Evolutionary conservation across 2,888 invertebrate genomes (phyloP).

Genomic region (Petrolisthes cinctipes): DNA sequence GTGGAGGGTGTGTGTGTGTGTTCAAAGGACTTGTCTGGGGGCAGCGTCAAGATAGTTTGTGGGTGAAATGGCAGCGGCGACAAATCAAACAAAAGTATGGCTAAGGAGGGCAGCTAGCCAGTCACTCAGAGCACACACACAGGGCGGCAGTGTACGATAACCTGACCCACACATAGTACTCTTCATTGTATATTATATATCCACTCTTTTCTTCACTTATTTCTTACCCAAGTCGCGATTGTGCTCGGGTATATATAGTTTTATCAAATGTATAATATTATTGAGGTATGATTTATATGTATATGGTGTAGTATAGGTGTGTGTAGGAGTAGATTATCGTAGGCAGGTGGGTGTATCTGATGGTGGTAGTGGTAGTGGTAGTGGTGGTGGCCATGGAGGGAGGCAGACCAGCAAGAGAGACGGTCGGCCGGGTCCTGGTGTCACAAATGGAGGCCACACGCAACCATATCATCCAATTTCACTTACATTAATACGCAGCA

Average conservation of each 20-base stretch:
- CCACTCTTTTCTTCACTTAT: too few relatives aligned
- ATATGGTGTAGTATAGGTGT: slow-evolving; percentile 1
- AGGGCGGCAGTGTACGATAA: slow-evolving; percentile 57
- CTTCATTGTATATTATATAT: slow-evolving; percentile 8
- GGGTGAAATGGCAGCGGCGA: slow-evolving; percentile 54
- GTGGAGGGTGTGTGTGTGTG: slow-evolving; percentile 10
- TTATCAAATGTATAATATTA: not conserved
- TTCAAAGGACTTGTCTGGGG: slow-evolving; percentile 8
- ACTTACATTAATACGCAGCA: not conserved
- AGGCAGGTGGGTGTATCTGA: slow-evolving; percentile 47
- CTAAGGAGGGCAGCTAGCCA: slow-evolving; percentile 61
- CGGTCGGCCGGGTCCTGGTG: slow-evolving; percentile 60
- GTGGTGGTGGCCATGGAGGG: slow-evolving; percentile 44
- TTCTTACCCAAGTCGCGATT: too few relatives aligned
- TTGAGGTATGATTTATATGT: not conserved
- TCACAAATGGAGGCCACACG: slow-evolving; percentile 42
- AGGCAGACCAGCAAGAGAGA: slow-evolving; percentile 48
- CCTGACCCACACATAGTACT: slow-evolving; percentile 14
- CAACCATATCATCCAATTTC: slow-evolving; percentile 37
- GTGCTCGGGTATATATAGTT: not conserved
- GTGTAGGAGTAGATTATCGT: slow-evolving; percentile 49
- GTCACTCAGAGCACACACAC: slow-evolving; percentile 61
- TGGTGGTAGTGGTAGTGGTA: not conserved
- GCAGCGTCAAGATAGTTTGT: slow-evolving; percentile 50
- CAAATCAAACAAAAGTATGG: slow-evolving; percentile 62